phyloP scores from a whole-genome alignment of 2,113 vertebrate species.

The Hemibagrus wyckioides region DNA sequence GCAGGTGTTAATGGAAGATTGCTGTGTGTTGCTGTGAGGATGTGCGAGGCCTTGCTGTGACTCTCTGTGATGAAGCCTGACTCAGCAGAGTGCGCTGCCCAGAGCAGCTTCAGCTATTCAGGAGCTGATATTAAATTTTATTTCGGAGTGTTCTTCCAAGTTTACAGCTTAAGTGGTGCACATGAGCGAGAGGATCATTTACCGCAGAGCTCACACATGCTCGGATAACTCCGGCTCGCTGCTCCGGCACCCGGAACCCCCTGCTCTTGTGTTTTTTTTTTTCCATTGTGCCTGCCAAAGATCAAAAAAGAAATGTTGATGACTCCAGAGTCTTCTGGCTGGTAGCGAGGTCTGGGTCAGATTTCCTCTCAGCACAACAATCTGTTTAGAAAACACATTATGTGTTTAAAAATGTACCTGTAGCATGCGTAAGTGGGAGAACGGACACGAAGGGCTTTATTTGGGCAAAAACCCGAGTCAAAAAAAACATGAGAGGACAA shows the following conservation, averaged over 20 bases:
- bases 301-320: background rate
- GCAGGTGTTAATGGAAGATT: conserved; percentile 16
- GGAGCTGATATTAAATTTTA: conserved; percentile 20
- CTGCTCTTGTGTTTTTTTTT: conserved; percentile 13
- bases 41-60: background rate
- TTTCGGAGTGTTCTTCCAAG: conserved; percentile 14
- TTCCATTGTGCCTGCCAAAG: conserved; percentile 48
- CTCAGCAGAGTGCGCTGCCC: conserved; percentile 5
- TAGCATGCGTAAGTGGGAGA: background rate
- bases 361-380: background rate
- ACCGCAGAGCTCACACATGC: conserved; percentile 15
- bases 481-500: background rate
- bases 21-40: background rate
- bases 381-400: conserved; percentile 24
- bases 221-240: conserved; percentile 3
- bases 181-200: background rate
- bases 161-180: background rate
- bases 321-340: background rate
- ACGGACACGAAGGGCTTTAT: background rate
- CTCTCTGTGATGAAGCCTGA: background rate
- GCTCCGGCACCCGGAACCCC: background rate
- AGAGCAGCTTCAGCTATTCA: conserved; percentile 27
- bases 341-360: background rate
- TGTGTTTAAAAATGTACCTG: background rate
- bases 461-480: background rate